phyloP scores from a whole-genome alignment of 2,797 vertebrate species.

The Arnoldichthys spilopterus region DNA sequence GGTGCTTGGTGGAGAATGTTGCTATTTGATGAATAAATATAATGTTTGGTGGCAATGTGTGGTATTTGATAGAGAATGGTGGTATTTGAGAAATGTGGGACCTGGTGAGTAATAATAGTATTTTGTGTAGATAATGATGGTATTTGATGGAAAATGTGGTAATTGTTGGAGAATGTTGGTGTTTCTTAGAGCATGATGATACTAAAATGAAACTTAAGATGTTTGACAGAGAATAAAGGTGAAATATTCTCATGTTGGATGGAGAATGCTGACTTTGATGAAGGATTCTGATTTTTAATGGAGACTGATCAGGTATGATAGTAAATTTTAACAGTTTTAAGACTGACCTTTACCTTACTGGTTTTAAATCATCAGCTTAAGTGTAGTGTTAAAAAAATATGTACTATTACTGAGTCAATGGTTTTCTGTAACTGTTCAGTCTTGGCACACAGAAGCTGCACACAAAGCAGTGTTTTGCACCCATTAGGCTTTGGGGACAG shows the following conservation, averaged over 20 bases:
- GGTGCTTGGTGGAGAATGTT: too few species aligned
- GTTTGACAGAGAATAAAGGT: neutral
- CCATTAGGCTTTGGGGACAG: neutral
- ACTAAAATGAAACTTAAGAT: too few species aligned
- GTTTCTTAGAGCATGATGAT: neutral
- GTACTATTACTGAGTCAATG: neutral
- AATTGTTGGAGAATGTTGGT: neutral
- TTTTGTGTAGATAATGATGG: neutral
- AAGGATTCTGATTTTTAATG: too few species aligned
- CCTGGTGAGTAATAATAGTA: too few species aligned
- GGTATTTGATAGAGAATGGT: neutral
- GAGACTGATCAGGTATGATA: neutral
- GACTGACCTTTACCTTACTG: neutral
- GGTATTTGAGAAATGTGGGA: too few species aligned
- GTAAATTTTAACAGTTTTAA: neutral
- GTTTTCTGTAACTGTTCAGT: neutral
- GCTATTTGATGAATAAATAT: too few species aligned
- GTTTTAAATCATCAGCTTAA: neutral
- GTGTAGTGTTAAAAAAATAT: neutral
- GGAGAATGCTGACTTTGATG: too few species aligned
- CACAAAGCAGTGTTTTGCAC: neutral
- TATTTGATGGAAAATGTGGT: neutral
- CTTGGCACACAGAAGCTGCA: neutral
- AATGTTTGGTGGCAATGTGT: too few species aligned
- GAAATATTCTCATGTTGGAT: neutral